These are phyloP conservation scores for Centropyge bicolor DNA, from an alignment of 2,797 vertebrate species.

Conservation along the genomic window DNA sequence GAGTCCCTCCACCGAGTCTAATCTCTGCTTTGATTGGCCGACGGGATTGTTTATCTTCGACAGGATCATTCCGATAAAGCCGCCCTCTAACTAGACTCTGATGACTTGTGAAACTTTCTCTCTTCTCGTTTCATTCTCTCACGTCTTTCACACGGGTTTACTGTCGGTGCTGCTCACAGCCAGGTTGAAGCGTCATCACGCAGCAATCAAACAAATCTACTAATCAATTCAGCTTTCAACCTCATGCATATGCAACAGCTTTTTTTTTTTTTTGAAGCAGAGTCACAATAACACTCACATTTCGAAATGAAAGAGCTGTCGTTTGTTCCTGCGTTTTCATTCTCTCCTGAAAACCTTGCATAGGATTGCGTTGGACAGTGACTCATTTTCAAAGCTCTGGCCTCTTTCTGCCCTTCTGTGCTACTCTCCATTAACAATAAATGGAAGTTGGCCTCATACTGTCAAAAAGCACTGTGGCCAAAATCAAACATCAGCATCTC, in stretches of 20 bases:
- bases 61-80: conserved; percentile 51
- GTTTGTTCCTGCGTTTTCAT: conserved; percentile 6
- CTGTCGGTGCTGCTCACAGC: not conserved
- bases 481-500: conserved; percentile 27
- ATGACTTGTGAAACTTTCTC: conserved; percentile 46
- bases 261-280: not conserved
- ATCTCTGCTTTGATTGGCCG: conserved; percentile 58
- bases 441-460: conserved; percentile 17
- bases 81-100: conserved; percentile 36
- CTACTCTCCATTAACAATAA: conserved; percentile 34
- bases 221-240: not conserved
- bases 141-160: not conserved
- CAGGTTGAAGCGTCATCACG: not conserved
- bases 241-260: not conserved
- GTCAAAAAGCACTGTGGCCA: conserved; percentile 33
- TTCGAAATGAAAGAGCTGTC: not conserved
- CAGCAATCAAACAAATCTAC: not conserved
- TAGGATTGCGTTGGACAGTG: conserved; percentile 13
- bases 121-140: conserved; percentile 11
- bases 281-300: not conserved
- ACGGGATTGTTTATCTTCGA: conserved; percentile 55
- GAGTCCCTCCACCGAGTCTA: conserved; percentile 42
- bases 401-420: conserved; percentile 11
- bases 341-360: conserved; percentile 14
- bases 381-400: conserved; percentile 40